Evolutionary conservation across 2,888 invertebrate genomes (phyloP), one percentile per base, ranked within the genome.

Genomic region (Noctua janthe): DNA sequence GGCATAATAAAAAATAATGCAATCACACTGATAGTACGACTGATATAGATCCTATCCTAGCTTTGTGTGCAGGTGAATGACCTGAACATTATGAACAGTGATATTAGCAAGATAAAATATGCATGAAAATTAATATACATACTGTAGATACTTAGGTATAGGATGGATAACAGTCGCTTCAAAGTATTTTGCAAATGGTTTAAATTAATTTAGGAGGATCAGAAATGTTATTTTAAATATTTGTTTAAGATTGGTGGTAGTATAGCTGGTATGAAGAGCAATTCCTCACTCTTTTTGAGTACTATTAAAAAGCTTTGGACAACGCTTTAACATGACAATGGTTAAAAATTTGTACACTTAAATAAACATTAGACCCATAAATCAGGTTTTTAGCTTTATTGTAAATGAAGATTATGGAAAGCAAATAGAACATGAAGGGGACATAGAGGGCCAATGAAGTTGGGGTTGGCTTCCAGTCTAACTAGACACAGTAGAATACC

Each of bases 51-150:
- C 87, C 90, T 88, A 91, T 89, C 91, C 89, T 81, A 91, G 83
- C 87, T 88, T 88, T 84, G 81, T 88, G 82, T 71, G 59, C 69
- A 84, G 94, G 92, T 94, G 89, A 94, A 93, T 80, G 92, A 94
- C 91, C 93, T 91, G 76, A 72, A 83, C 8, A 20, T 54, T 62
- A n/a, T 78, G 80, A 88, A 83, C 82, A 85, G 88, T 91, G 73
- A 91, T 92, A 92, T 89, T 86, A 85, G 62, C 43, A 69, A 84
- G 54, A 72, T 54, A 70, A 62, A 43, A 59, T 75, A 49, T 75
- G 49, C 56, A 66, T 56, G 56, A 49, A 66, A 80, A 80, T 54
- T 13, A 49, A 39, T 82, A 74, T 17, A 23, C 17, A 10, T n/a
- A 47, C 2, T n/a, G 11, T 67, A n/a, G 64, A 43, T 20, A 49